A percentile compares a stretch with the other conserved stretches of the same genome.
These are phyloP conservation scores for Bergia puertoricense DNA, from an alignment of 92 coral and sea anemone genomes.

Conservation along the genomic window DNA sequence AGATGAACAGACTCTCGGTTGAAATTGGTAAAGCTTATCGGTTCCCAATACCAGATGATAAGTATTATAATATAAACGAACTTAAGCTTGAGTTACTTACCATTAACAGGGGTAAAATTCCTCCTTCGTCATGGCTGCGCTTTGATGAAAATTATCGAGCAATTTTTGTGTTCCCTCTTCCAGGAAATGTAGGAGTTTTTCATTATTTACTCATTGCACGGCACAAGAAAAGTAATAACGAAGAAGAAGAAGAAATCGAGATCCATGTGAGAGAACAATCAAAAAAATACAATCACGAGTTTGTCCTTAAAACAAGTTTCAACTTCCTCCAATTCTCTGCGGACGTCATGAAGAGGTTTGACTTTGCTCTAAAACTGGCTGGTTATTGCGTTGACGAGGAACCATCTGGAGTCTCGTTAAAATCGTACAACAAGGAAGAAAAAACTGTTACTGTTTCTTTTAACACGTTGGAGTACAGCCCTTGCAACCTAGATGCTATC, in stretches of 20 bases:
- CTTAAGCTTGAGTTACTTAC: constrained; percentile 53
- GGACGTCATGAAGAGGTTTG: constrained; percentile 50
- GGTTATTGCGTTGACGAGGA: constrained; percentile 45
- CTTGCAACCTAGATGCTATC: constrained; percentile 59
- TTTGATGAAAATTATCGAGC: constrained; percentile 47
- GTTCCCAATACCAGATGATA: constrained; percentile 60
- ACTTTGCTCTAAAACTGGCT: constrained; percentile 57
- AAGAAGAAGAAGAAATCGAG: constrained; percentile 38
- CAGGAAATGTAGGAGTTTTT: constrained; percentile 54
- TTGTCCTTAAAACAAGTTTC: constrained; percentile 51
- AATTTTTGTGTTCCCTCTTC: constrained; percentile 68
- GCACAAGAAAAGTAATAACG: constrained; percentile 26
- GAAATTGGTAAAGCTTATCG: constrained; percentile 66
- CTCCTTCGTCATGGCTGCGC: constrained; percentile 70
- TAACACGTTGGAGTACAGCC: constrained; percentile 61
- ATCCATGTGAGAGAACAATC: constrained; percentile 49
- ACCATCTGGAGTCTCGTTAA: constrained; percentile 56
- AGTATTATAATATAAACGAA: constrained; percentile 45
- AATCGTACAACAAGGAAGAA: constrained; percentile 47
- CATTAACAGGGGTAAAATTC: constrained; percentile 49
- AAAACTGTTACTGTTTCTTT: constrained; percentile 57
- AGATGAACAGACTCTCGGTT: constrained; percentile 21
- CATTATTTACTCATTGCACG: constrained; percentile 44
- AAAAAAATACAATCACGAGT: constrained; percentile 63
- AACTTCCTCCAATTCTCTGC: constrained; percentile 54